Base-by-base conservation (phyloP, 2,888 invertebrate species). In the Spodoptera exigua region DNA sequence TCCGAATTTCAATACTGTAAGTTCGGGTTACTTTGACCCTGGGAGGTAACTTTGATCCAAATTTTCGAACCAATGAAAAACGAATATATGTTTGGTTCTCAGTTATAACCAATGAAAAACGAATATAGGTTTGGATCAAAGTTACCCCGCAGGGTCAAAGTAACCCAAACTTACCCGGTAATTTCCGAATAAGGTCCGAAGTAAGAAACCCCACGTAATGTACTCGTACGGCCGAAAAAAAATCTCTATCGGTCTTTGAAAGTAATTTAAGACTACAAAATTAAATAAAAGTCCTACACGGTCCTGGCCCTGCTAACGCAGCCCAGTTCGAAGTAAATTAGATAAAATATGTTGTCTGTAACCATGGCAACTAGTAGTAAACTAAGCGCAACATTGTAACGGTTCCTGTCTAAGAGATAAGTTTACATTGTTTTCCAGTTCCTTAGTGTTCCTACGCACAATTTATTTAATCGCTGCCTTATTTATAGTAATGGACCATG, bases 231-330 rank as follows among this genome's bases (percentile, higher is more conserved):
- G n/a, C n/a, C n/a, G n/a, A n/a, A n/a, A n/a, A n/a, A n/a, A 27
- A 27, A 3, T 21, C 27, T 9, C 9, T 27, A 27, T 9, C 17
- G 9, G 40, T 36, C 44, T 17, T 9, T 13, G 12, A 44, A 44
- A 64, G 46, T 16, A 41, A 65, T 57, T 37, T 47, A 18, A 17
- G 56, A 43, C 57, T 35, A 47, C 27, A 62, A 62, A 34, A 40
- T 27, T 56, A 43, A 34, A 47, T 36, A 13, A 37, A 18, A 41
- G 2, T 65, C 48, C 1, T 39, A 65, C 65, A 65, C 58, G 65
- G 58, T 39, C 65, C 32, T 44, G 65, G 35, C 58, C 37, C 43
- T 65, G 47, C 21, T 45, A 46, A 45, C 44, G 9, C 27, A 39
- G 34, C 27, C n/a, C 13, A 39, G 45, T 36, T 27, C 27, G 7